Conservation (phyloP, 1,140 invertebrate genomes). For the Lepidurus couesii region DNA sequence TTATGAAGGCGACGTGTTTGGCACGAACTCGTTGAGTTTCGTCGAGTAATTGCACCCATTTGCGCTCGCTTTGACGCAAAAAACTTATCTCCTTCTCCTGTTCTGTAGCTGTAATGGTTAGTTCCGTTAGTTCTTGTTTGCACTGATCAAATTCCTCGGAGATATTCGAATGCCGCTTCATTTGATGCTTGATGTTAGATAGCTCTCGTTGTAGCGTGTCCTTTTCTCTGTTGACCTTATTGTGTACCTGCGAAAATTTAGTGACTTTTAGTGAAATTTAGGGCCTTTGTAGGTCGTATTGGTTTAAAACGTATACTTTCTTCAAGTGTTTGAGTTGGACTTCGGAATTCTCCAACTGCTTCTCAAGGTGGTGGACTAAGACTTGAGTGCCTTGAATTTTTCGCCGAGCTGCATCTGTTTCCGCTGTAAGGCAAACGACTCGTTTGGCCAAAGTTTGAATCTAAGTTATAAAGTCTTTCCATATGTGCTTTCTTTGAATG, state of each 20-base stretch:
- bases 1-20: not conserved
- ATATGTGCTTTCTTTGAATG: not conserved
- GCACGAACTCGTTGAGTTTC: not conserved
- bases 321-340: not conserved
- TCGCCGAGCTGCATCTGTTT: not conserved
- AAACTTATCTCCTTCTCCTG: not conserved
- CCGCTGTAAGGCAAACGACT: not conserved
- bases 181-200: no score
- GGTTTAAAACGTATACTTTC: not conserved
- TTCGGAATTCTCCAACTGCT: not conserved
- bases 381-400: not conserved
- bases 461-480: not conserved
- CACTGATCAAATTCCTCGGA: not conserved
- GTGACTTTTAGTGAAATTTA: no score
- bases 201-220: no score
- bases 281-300: not conserved
- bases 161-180: no score
- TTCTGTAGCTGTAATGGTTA: not conserved
- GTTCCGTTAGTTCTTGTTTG: not conserved
- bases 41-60: not conserved
- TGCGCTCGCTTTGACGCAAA: not conserved
- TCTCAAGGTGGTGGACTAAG: not conserved
- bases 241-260: not conserved
- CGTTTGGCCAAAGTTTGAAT: not conserved
- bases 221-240: not conserved